phyloP scores from a whole-genome alignment of 1,140 invertebrate species.

The Ectropis grisescens region DNA sequence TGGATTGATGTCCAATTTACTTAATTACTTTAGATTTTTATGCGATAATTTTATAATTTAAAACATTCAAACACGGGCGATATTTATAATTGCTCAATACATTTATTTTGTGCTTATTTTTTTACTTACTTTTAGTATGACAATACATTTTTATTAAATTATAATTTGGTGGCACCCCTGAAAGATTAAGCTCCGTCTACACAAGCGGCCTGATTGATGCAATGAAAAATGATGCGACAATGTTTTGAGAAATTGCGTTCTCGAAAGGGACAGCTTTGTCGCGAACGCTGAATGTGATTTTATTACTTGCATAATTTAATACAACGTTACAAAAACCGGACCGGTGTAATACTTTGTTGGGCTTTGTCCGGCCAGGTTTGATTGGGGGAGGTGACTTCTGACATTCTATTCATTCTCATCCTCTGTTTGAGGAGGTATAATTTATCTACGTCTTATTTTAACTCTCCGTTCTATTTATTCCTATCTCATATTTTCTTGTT shows the following conservation, averaged over 20 bases:
- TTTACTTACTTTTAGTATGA: too few species aligned
- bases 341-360: conserved; percentile 21
- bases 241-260: conserved; percentile 57
- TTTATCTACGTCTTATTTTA: conserved; percentile 54
- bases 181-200: conserved; percentile 15
- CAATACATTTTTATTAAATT: too few species aligned
- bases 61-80: too few species aligned
- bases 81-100: too few species aligned
- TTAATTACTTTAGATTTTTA: too few species aligned
- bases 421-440: conserved; percentile 21
- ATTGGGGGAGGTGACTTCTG: conserved; percentile 37
- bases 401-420: conserved; percentile 1
- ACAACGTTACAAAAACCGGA: conserved; percentile 28
- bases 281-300: conserved; percentile 36
- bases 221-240: conserved; percentile 64
- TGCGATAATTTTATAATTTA: too few species aligned
- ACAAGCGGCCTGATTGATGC: conserved; percentile 55
- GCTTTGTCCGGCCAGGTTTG: conserved; percentile 18
- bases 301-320: conserved; percentile 61
- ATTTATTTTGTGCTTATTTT: too few species aligned
- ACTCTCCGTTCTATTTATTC: too few species aligned
- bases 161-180: conserved; percentile 36
- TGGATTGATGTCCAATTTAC: too few species aligned
- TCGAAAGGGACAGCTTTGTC: conserved; percentile 34
- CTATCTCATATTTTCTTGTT: too few species aligned